These are phyloP conservation scores for Drosophila guanche DNA, from an alignment of 1,140 invertebrate genomes.

Conservation along the genomic window DNA sequence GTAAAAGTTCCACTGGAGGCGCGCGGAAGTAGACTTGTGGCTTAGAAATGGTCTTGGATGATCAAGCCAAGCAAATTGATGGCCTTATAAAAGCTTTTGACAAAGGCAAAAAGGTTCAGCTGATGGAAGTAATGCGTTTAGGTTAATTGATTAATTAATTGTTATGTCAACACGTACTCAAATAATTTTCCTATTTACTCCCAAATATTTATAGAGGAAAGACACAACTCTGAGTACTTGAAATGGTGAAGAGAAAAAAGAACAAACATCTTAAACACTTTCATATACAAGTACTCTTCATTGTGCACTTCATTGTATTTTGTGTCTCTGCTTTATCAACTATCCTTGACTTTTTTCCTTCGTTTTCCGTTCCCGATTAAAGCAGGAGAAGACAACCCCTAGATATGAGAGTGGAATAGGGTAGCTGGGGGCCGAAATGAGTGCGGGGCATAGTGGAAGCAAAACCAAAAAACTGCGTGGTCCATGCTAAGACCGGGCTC, in stretches of 20 bases:
- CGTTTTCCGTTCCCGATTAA: neutral
- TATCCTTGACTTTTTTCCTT: neutral
- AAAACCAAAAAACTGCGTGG: constrained; percentile 43
- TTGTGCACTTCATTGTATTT: too few relatives aligned
- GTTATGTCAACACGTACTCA: too few relatives aligned
- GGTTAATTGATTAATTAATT: too few relatives aligned
- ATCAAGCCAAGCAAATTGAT: constrained; percentile 18
- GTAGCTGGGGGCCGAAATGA: constrained; percentile 18
- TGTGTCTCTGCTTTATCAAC: too few relatives aligned
- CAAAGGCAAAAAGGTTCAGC: too few relatives aligned
- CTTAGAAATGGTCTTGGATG: constrained; percentile 10
- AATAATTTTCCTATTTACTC: too few relatives aligned
- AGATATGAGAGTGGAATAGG: neutral
- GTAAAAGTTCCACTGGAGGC: constrained; percentile 49
- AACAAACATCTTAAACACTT: too few relatives aligned
- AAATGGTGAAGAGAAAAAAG: too few relatives aligned
- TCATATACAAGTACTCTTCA: too few relatives aligned
- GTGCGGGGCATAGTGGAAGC: constrained; percentile 16
- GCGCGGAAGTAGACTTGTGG: constrained; percentile 8
- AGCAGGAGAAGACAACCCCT: neutral
- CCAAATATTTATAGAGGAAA: too few relatives aligned
- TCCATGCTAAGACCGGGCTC: constrained; percentile 49
- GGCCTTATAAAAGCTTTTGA: constrained; percentile 1
- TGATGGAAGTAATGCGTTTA: too few relatives aligned
- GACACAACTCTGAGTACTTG: too few relatives aligned